These are phyloP conservation scores for Lamprologus callipterus DNA, from an alignment of 2,113 vertebrate species.

Conservation along the genomic window DNA sequence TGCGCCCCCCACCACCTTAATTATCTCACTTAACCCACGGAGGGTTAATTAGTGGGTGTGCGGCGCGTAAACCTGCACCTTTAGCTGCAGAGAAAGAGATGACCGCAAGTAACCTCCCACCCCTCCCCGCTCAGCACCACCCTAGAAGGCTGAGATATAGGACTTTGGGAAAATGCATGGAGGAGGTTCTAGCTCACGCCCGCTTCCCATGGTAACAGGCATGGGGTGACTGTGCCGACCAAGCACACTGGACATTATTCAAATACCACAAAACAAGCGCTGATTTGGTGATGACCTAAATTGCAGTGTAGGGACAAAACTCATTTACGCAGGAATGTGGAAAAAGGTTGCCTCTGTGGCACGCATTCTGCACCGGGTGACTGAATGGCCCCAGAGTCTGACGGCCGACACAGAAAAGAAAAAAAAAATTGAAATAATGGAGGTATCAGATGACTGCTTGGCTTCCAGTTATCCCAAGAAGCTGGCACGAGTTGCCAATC, in stretches of 20 bases:
- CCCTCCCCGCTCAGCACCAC: not conserved
- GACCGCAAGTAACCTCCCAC: slow-evolving; percentile 64
- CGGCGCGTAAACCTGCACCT: not conserved
- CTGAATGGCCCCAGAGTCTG: not conserved
- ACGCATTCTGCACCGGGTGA: not conserved
- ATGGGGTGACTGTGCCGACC: slow-evolving; percentile 67
- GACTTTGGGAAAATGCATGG: slow-evolving; percentile 55
- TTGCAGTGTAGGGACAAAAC: slow-evolving; percentile 51
- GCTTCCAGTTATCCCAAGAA: not conserved
- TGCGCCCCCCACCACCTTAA: no score
- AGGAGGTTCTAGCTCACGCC: slow-evolving; percentile 45
- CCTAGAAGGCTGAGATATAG: slow-evolving; percentile 53
- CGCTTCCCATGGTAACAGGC: slow-evolving; percentile 68
- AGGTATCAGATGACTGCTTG: not conserved
- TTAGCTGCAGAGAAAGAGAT: not conserved
- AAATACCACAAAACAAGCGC: slow-evolving; percentile 48
- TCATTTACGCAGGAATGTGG: slow-evolving; percentile 50
- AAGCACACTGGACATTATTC: slow-evolving; percentile 68
- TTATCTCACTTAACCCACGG: not conserved
- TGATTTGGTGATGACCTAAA: slow-evolving; percentile 64
- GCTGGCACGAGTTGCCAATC: not conserved
- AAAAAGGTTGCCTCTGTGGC: slow-evolving; percentile 26
- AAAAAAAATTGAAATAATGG: not conserved
- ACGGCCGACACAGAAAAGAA: not conserved
- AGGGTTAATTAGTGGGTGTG: slow-evolving; percentile 17